Evolutionary conservation across 2,113 vertebrate species (phyloP), one percentile per base, ranked within the genome.

Genomic region (Tetrax tetrax): DNA sequence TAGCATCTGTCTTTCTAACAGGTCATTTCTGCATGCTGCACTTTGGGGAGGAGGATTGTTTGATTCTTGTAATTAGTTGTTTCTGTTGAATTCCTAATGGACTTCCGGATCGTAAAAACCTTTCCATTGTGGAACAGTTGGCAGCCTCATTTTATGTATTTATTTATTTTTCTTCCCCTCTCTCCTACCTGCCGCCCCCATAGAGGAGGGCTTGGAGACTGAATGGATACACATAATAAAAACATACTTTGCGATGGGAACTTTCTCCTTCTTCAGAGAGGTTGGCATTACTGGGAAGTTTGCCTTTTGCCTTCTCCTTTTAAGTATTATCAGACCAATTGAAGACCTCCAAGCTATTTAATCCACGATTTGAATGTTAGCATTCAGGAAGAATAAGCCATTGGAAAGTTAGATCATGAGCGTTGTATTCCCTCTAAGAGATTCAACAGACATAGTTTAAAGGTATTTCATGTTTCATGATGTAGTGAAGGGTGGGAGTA

Each of bases 31-130:
- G 50, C 64, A 43, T 14, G 53, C 47, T 81, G 69, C 94, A 72
- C 74, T 94, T 80, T 56, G 29, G 78, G 70, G 82, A 90, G 38
- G 69, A 77, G 61, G 24, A 45, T 84, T 63, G 66, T 65, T 89
- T 87, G 47, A 43, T 91, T 97, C 90, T 92, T 64, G 47, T 94
- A 97, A 98, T 97, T 97, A 97, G 93, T 69, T 96, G 74, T 47
- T 91, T 97, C 89, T 93, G 53, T 79, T 97, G 90, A 95, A 93
- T 97, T 96, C 88, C 85, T 96, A 76, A 88, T 63, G 70, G 91
- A 92, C 51, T 78, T 83, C 41, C 75, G 70, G 59, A 92, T 93
- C 19, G 2, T 81, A 92, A 84, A 98, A 96, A 68, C 33, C 35
- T 93, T 91, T 93, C 57, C 18, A 3, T 93, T 89, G 78, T 81